Base-by-base conservation (phyloP, 2,888 invertebrate species). In the Cryptocephalus primarius region DNA sequence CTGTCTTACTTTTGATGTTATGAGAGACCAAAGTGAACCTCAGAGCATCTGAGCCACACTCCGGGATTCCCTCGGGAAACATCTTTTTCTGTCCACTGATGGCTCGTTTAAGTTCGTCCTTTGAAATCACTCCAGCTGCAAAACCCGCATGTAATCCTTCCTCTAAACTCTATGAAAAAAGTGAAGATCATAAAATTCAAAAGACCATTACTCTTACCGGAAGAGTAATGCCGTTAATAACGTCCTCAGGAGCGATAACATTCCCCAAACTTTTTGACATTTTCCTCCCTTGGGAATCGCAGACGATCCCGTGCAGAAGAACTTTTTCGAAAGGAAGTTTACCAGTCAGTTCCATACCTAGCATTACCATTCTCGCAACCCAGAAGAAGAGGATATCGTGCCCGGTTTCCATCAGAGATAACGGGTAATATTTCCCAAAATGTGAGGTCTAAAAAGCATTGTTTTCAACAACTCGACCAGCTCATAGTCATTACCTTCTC, bases 301-400 rank as follows among this genome's bases (percentile, higher is more conserved):
- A 82, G 1, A 99, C 88, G 79, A 99, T 91, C 0, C 97, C 94
- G 71, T 99, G 99, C 10, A 99, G 76, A 63, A 92, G 91, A 1
- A 99, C 83, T 72, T 93, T 85, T 55, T 84, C 82, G 71, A 99
- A 99, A 1, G 99, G 99, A 41, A 97, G 72, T 67, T 87, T 79
- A 39, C 60, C 60, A 45, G 91, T 74, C n/a, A 99, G 73, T 56
- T 89, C 82, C 57, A 87, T 85, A 0, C 95, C 93, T 60, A 99
- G 82, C 82, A 99, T 97, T 1, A 97, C 97, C 99, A 99, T 99
- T 50, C 96, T 78, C 0, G 97, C 97, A 4, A 99, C 99, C 99
- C 99, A 99, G 75, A 99, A 99, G 78, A 99, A 99, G 41, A 99
- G 70, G 61, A 99, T 99, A 62, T 91, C 99, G 66, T 97, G 93